Evolutionary conservation across 1,140 invertebrate species (phyloP), one percentile per base, ranked within the genome.

Genomic region (Trialeurodes vaporariorum): DNA sequence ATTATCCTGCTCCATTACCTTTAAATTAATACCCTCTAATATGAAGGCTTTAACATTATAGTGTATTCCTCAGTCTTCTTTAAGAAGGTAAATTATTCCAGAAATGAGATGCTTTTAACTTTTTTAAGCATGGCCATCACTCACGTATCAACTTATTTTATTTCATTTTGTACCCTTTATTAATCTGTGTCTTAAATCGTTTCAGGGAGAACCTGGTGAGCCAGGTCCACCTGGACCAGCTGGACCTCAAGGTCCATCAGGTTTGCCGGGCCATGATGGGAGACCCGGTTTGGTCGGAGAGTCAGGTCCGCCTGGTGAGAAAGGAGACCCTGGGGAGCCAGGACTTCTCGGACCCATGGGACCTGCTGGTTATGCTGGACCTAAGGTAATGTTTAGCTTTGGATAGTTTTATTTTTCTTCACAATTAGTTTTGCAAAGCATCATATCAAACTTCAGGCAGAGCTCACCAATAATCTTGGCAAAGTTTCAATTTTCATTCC

Each of bases 151-250:
- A 9, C 34, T 49, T 5, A 49, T 9, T 5, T 49, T 49, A 49
- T 49, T 49, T 49, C 34, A 49, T 9, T 9, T 49, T 49, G n/a
- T n/a, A n/a, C n/a, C n/a, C n/a, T n/a, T 49, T 49, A 49, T 17
- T 49, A 49, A 49, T 17, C 5, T 5, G n/a, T 64, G 12, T 64
- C 13, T 26, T 9, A 13, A 67, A 13, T 40, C 61, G 25, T 64
- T 70, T 62, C 63, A 95, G 92, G 93, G 93, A 60, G 91, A 96
- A 78, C 90, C 93, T 64, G 91, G 92, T 63, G 88, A 94, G 77
- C 90, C 92, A 22, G 93, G 93, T 58, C 91, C 91, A 25, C 90
- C 91, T 13, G 93, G 93, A 63, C 88, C 91, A 59, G 83, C 88
- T 17, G 93, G 93, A 25, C 87, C 89, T 23, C 81, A 83, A 67